Evolutionary conservation across 2,888 invertebrate genomes (phyloP), one percentile per base, ranked within the genome.

Genomic region (Ganaspis brasiliensis): DNA sequence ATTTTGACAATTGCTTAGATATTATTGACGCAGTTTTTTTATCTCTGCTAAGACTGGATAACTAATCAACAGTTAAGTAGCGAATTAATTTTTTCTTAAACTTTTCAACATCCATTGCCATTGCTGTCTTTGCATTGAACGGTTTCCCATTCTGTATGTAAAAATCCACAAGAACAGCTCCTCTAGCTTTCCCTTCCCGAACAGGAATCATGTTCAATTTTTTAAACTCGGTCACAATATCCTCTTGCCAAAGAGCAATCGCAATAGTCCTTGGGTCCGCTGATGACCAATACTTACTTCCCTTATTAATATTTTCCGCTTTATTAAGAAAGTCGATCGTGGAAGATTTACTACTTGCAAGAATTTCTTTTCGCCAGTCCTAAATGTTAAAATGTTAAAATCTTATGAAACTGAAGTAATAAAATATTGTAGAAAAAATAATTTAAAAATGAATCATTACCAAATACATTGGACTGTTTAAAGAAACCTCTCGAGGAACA

Each of bases 331-430:
- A 90, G 9, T 92, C 83, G 1, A 94, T 89, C 2, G 10, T 89
- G 88, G 31, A 91, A 88, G 4, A 91, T 91, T 5, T 89, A 80
- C 10, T 91, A 81, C 0, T 82, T 0, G 93, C 94, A 6, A 94
- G 89, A 0, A 89, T 88, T 12, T 92, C 85, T 1, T 89, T 84
- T 3, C 94, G 91, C 94, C 94, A 95, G 19, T 92, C 89, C 94
- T 94, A 74, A 31, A 56, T n/a, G n/a, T n/a, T n/a, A n/a, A n/a
- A n/a, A n/a, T n/a, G n/a, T n/a, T n/a, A n/a, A n/a, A n/a, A n/a
- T n/a, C n/a, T n/a, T n/a, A n/a, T n/a, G n/a, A n/a, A n/a, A n/a
- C n/a, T n/a, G n/a, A n/a, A n/a, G n/a, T n/a, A n/a, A n/a, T n/a
- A n/a, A n/a, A n/a, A n/a, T n/a, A n/a, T n/a, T n/a, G n/a, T n/a